Percentiles rank a stretch among this genome's conserved stretches.
Conservation (phyloP, 2,888 invertebrate species). For the Drepanosiphum platanoidis region DNA sequence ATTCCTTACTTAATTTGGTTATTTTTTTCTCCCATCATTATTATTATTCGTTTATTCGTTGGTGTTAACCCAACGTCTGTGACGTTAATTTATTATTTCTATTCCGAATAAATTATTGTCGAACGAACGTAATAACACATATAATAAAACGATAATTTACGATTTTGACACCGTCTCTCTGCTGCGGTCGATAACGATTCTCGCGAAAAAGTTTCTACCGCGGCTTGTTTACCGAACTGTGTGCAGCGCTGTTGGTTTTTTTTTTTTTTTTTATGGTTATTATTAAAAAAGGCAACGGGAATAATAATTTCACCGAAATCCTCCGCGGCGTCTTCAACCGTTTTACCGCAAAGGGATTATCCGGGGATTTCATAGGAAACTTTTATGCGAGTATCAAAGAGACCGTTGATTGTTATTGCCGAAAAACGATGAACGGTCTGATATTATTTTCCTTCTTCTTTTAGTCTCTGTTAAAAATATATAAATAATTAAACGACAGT, state of each 20-base stretch:
- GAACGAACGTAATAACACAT: slow-evolving; percentile 9
- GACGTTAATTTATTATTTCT: slow-evolving; percentile 41
- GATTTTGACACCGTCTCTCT: slow-evolving; percentile 34
- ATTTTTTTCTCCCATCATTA: not conserved
- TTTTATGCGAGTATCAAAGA: slow-evolving; percentile 21
- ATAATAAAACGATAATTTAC: slow-evolving; percentile 44
- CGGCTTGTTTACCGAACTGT: slow-evolving; percentile 37
- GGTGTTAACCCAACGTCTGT: not conserved
- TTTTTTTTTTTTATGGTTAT: slow-evolving; percentile 30
- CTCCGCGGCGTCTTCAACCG: slow-evolving; percentile 22
- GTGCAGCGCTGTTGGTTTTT: slow-evolving; percentile 14
- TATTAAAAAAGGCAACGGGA: slow-evolving; percentile 15
- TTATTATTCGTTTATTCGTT: not conserved
- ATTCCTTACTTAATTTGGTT: not conserved
- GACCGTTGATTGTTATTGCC: slow-evolving; percentile 19
- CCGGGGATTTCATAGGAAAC: not conserved
- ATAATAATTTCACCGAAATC: slow-evolving; percentile 35
- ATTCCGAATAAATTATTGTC: slow-evolving; percentile 34
- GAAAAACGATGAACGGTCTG: not conserved
- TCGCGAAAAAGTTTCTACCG: slow-evolving; percentile 34
- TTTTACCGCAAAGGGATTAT: slow-evolving; percentile 26
- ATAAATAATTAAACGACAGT: slow-evolving; percentile 5
- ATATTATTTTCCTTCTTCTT: slow-evolving; percentile 19
- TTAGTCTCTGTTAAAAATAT: not conserved
- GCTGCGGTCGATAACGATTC: slow-evolving; percentile 25